A percentile compares a stretch with the other conserved stretches of the same genome.
Conservation (phyloP, 2,113 vertebrate genomes). For the Catharus bicknelli region DNA sequence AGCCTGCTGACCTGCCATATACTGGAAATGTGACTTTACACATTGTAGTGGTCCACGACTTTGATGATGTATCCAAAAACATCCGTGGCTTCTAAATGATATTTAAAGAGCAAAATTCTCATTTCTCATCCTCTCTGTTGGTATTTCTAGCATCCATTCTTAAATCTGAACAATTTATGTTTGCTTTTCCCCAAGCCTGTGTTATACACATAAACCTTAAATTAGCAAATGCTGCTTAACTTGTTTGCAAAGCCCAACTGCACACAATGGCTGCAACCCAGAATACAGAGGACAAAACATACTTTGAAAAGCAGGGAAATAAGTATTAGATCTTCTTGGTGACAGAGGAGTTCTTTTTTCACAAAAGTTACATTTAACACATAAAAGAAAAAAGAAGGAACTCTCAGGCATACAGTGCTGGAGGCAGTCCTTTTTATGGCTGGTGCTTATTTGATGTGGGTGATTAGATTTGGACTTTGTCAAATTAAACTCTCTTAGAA, state of each 20-base stretch:
- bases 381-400: neutral
- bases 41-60: neutral
- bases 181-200: neutral
- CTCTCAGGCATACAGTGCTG: neutral
- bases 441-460: neutral
- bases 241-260: neutral
- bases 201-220: neutral
- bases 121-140: neutral
- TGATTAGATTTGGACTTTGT: conserved; percentile 39
- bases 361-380: neutral
- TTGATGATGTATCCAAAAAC: neutral
- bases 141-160: neutral
- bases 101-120: neutral
- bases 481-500: conserved; percentile 34
- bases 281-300: neutral
- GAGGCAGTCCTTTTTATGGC: neutral
- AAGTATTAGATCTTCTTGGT: neutral
- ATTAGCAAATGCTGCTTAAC: neutral
- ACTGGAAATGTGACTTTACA: neutral
- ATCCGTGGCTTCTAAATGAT: neutral
- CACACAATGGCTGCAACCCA: neutral
- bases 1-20: neutral
- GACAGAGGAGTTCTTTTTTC: neutral
- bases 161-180: neutral
- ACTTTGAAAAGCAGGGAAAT: neutral